Evolutionary conservation across 1,140 invertebrate genomes (phyloP), one percentile per base, ranked within the genome.

Genomic region (Lysiphlebus fabarum): DNA sequence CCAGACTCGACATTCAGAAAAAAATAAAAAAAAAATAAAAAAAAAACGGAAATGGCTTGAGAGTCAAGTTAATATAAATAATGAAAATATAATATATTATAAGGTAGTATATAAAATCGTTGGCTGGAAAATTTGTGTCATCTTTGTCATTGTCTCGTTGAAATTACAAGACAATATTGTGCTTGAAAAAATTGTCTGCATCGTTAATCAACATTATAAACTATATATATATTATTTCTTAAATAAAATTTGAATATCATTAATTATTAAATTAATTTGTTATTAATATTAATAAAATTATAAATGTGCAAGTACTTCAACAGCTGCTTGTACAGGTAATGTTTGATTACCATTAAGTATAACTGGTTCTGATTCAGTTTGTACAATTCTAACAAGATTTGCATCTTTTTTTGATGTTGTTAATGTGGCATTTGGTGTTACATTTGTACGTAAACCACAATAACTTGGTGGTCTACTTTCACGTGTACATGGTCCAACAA

Each of bases 331-430:
- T 5, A 81, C 70, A 5, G 74, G 73, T 40, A 72, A 73, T 51
- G 74, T 78, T 60, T 77, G 75, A 62, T 78, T 76, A 4, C 82
- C 81, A 56, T 80, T 83, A 9, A 84, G 79, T 26, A 83, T 84
- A 41, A 84, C 82, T 9, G 78, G 78, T 40, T 81, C 77, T 45
- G 83, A 81, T 55, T 82, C 83, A 0, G 84, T 86, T 65, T 86
- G 84, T 5, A 86, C 84, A 67, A 86, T 86, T 36, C 84, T 82
- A 37, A 86, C 84, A 45, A 82, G 76, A 69, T 85, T 84, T 34
- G 78, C 77, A 63, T 85, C 83, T 63, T 83, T 82, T 67, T 79
- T 80, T 48, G 73, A 70, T 36, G 71, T 69, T 53, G 68, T 63
- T 51, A 72, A 53, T 33, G 65, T 70, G n/a, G 67, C 67, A 48